These are phyloP conservation scores for Diadegma fenestrale DNA, from an alignment of 2,888 invertebrate species.

Conservation along the genomic window DNA sequence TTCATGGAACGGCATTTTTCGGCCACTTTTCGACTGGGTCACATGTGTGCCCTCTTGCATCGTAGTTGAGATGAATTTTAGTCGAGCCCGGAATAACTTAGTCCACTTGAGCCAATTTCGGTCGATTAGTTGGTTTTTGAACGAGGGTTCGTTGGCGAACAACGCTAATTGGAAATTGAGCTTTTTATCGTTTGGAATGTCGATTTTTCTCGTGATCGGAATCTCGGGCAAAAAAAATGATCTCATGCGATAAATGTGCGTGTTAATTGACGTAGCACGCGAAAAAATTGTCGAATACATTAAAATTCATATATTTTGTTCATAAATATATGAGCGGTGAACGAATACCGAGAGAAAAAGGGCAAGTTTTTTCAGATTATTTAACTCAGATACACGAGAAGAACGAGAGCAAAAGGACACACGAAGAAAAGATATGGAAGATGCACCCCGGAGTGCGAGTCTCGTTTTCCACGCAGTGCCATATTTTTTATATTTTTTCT, in stretches of 20 bases:
- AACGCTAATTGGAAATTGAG: neutral
- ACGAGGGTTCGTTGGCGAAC: neutral
- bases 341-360: neutral
- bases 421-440: slow-evolving; percentile 42
- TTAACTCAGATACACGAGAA: neutral
- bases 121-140: neutral
- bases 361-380: neutral
- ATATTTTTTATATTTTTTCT: slow-evolving; percentile 24
- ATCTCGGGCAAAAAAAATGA: neutral
- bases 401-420: slow-evolving; percentile 22
- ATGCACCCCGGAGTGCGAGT: slow-evolving; percentile 52
- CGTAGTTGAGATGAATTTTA: neutral
- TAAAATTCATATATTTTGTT: neutral
- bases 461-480: slow-evolving; percentile 44
- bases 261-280: neutral
- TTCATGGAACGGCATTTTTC: slow-evolving; percentile 49
- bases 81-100: neutral
- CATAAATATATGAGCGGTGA: neutral
- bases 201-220: neutral
- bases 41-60: neutral
- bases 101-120: slow-evolving; percentile 1
- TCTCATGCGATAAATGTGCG: neutral
- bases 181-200: neutral
- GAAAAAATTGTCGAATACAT: neutral
- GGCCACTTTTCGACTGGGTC: slow-evolving; percentile 22